Evolutionary conservation across 2,888 invertebrate species (phyloP), one percentile per base, ranked within the genome.

Genomic region (Fragum whitleyi): DNA sequence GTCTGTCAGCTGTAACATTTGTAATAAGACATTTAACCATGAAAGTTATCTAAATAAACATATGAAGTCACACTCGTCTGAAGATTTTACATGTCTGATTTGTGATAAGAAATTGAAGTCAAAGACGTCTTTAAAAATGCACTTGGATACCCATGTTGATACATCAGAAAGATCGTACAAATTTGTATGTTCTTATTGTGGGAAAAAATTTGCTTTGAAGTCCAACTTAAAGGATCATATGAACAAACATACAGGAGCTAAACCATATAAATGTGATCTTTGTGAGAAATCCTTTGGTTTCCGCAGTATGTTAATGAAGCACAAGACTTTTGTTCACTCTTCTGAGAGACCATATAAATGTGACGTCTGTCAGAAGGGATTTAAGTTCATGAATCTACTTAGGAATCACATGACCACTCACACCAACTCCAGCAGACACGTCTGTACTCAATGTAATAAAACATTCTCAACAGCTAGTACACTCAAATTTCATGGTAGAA

Each of bases 171-270:
- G 77, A 75, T 61, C 87, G 85, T 89, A 90, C 65, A 80, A 83
- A 11, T 88, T 79, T 76, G 68, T 83, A 1, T 91, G 91, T 72
- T 77, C 74, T 0, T 87, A 80, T 62, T 91, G 91, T 75, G 89
- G 87, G 5, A 84, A 86, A 28, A 77, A 82, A 19, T 87, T 86
- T 68, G 78, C 82, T 39, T 81, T 81, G 73, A 89, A 88, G 53
- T 75, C 87, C 16, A 87, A 88, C 28, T 88, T 83, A 29, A 62
- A 77, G 6, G 90, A 91, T 70, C 91, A 91, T 78, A 69, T 90
- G 19, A 91, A 91, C 74, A 90, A 89, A 47, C 91, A 90, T 68
- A 90, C 90, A n/a, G 90, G 90, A 14, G 86, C 83, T 9, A 85
- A 85, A 42, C 91, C 91, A 0, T 88, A 90, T 62, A 70, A 72